These are phyloP conservation scores for Acrocephalus kingi DNA, from an alignment of 2,113 vertebrate genomes.

Conservation along the genomic window DNA sequence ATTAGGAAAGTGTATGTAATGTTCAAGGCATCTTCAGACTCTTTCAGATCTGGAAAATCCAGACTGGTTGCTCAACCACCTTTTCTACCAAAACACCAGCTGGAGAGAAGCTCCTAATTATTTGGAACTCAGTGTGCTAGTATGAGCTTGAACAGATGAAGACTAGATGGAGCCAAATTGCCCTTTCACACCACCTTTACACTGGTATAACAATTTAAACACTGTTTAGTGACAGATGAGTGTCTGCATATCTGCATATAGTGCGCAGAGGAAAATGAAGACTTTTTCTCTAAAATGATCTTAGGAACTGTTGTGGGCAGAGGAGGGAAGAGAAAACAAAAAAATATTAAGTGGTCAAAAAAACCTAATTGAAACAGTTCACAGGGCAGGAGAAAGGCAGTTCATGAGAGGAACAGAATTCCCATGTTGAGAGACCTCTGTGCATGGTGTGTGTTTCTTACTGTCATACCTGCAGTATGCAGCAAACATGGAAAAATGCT, in stretches of 20 bases:
- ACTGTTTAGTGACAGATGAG: background rate
- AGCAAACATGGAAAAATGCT: background rate
- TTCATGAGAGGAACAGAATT: fast-evolving
- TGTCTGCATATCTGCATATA: background rate
- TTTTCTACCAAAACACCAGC: slow-evolving; percentile 69
- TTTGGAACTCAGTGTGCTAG: slow-evolving; percentile 59
- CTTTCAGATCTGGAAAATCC: slow-evolving; percentile 59
- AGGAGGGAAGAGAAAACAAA: background rate
- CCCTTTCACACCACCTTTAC: slow-evolving; percentile 59
- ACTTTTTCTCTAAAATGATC: background rate
- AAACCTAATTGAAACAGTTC: background rate
- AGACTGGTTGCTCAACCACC: slow-evolving; percentile 68
- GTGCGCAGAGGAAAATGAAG: background rate
- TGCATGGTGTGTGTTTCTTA: background rate
- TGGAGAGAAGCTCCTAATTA: slow-evolving; percentile 58
- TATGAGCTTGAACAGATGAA: slow-evolving; percentile 62
- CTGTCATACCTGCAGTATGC: background rate
- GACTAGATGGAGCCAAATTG: slow-evolving; percentile 22
- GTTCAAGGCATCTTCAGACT: slow-evolving; percentile 57
- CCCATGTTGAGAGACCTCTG: background rate
- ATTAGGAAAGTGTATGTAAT: slow-evolving; percentile 67
- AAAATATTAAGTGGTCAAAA: background rate
- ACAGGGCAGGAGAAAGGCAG: background rate
- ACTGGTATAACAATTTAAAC: background rate
- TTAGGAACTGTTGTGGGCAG: background rate